These are phyloP conservation scores for Odontocerum albicorne DNA, from an alignment of 2,888 invertebrate species.

Conservation along the genomic window DNA sequence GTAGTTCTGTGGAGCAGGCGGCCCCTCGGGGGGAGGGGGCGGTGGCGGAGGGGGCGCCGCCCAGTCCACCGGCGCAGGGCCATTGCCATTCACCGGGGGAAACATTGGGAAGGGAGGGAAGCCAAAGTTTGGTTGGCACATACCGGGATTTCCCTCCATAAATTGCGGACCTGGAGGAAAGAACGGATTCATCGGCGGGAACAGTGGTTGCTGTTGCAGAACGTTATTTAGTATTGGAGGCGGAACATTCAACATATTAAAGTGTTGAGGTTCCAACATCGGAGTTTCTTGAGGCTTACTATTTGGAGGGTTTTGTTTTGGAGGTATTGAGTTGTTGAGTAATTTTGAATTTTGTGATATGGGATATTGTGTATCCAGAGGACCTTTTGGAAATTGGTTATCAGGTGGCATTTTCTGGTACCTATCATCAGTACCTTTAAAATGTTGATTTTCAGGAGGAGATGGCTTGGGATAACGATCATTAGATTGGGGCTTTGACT, in stretches of 20 bases:
- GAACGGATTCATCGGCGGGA: conserved; percentile 14
- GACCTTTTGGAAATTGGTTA: conserved; percentile 10
- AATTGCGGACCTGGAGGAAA: conserved; percentile 16
- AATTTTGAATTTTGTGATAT: conserved; percentile 1
- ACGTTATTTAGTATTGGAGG: conserved; percentile 12
- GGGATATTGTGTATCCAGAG: conserved; percentile 12
- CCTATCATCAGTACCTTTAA: conserved; percentile 1
- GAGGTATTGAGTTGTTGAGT: neutral
- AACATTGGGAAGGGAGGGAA: conserved; percentile 38
- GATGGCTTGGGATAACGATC: conserved; percentile 18
- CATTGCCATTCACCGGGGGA: conserved; percentile 44
- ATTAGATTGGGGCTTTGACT: neutral
- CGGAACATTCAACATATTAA: conserved; percentile 13
- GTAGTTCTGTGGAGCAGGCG: conserved; percentile 43
- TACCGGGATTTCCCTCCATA: conserved; percentile 5
- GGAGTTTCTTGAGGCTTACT: neutral
- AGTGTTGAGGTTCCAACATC: neutral
- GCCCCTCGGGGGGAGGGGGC: conserved; percentile 43
- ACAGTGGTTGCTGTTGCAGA: neutral
- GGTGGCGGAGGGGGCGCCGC: conserved; percentile 40
- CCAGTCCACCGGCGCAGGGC: conserved; percentile 40
- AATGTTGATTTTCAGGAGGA: conserved; percentile 10
- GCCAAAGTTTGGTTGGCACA: conserved; percentile 4
- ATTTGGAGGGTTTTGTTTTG: neutral
- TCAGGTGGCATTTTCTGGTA: no score